These are phyloP conservation scores for Lerema accius DNA, from an alignment of 1,140 invertebrate genomes.

Conservation along the genomic window DNA sequence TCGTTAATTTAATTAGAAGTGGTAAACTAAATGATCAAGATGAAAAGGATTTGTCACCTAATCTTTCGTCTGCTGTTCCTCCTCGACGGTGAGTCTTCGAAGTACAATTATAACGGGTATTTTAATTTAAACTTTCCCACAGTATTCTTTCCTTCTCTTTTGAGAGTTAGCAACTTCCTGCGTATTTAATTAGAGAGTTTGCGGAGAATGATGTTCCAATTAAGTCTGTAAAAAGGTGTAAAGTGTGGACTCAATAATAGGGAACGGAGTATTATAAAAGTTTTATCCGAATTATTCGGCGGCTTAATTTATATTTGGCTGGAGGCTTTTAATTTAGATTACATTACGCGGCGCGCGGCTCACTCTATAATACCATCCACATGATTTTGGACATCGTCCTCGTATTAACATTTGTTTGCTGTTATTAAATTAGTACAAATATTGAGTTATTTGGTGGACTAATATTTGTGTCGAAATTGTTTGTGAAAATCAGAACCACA, in stretches of 20 bases:
- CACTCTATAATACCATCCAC: not conserved
- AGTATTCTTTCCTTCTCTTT: no score
- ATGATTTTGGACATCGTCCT: not conserved
- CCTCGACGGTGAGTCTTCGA: conserved; percentile 63
- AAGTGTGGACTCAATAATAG: conserved; percentile 19
- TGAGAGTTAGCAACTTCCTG: conserved; percentile 18
- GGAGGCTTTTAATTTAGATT: conserved; percentile 14
- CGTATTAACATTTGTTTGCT: not conserved
- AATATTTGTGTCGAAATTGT: not conserved
- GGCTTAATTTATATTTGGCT: not conserved
- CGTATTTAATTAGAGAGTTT: conserved; percentile 30
- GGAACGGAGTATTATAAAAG: conserved; percentile 22
- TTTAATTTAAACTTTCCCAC: conserved; percentile 32
- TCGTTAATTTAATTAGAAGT: conserved; percentile 41
- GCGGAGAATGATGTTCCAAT: conserved; percentile 26
- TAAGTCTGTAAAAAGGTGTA: conserved; percentile 31
- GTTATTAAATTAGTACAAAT: not conserved
- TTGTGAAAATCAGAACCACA: not conserved
- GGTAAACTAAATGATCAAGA: conserved; percentile 62
- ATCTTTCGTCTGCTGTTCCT: conserved; percentile 72
- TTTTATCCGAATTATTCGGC: conserved; percentile 20
- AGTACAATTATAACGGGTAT: conserved; percentile 13
- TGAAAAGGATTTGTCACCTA: conserved; percentile 75
- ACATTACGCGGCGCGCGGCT: not conserved
- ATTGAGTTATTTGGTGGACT: not conserved